phyloP scores from a whole-genome alignment of 2,888 invertebrate genomes.

The Ashinkailepas kermadecensis region DNA sequence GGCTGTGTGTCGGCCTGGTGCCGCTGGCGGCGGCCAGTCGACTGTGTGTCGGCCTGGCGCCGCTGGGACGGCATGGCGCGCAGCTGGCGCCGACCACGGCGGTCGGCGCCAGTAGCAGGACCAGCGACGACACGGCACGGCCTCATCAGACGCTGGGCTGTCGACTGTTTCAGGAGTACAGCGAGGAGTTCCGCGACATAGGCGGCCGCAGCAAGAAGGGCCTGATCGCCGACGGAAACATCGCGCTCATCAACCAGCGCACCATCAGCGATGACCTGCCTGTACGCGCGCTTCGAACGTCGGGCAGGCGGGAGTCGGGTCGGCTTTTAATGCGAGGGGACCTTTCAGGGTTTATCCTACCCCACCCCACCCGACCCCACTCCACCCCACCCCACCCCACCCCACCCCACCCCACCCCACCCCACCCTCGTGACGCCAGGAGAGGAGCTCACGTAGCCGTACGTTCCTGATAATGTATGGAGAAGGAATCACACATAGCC shows the following conservation, averaged over 20 bases:
- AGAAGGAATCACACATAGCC: too few relatives aligned
- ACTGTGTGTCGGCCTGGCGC: slow-evolving; percentile 22
- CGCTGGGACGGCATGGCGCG: slow-evolving; percentile 26
- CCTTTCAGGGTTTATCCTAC: too few relatives aligned
- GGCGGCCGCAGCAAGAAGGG: slow-evolving; percentile 59
- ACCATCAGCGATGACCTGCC: slow-evolving; percentile 92
- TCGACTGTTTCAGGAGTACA: slow-evolving; percentile 68
- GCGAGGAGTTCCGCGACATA: slow-evolving; percentile 94
- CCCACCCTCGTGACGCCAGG: too few relatives aligned
- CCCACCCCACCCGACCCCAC: too few relatives aligned
- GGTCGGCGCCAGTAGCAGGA: too few relatives aligned
- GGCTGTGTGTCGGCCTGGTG: slow-evolving; percentile 17
- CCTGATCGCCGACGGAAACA: slow-evolving; percentile 81
- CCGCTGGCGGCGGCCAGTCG: background rate
- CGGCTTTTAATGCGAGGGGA: too few relatives aligned
- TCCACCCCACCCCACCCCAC: too few relatives aligned
- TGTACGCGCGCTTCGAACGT: slow-evolving; percentile 48
- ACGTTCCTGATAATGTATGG: too few relatives aligned
- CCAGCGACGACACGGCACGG: slow-evolving; percentile 17
- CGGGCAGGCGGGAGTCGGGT: background rate
- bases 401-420: too few relatives aligned
- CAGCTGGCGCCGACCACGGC: slow-evolving; percentile 25
- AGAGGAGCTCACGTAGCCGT: too few relatives aligned
- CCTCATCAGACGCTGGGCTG: slow-evolving; percentile 21
- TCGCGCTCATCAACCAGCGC: slow-evolving; percentile 90